Evolutionary conservation across 2,113 vertebrate species (phyloP).

Genomic region (Conger conger): DNA sequence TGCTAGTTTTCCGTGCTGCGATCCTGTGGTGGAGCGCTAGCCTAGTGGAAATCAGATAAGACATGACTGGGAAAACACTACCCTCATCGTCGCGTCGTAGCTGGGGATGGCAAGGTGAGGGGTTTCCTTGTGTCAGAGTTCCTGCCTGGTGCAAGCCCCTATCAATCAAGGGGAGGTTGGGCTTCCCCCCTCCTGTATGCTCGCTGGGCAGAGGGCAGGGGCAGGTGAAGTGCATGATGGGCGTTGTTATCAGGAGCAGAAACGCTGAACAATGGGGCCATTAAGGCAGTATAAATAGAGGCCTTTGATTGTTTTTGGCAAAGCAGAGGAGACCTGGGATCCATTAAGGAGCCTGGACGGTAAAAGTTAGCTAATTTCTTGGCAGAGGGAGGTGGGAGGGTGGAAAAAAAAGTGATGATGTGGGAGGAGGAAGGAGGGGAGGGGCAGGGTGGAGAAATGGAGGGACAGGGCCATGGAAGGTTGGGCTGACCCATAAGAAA

Average conservation of each 20-base stretch:
- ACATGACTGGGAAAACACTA: not conserved
- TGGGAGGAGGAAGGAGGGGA: not conserved
- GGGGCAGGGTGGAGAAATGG: not conserved
- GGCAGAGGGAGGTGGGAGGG: conserved; percentile 12
- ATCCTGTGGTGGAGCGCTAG: not conserved
- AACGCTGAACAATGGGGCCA: conserved; percentile 12
- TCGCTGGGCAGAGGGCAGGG: not conserved
- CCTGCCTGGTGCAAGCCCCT: not conserved
- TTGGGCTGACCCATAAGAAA: not conserved
- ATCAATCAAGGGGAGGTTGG: not conserved
- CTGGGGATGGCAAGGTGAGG: not conserved
- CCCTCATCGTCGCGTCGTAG: too few species aligned
- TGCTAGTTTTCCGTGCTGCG: not conserved
- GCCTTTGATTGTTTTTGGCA: conserved; percentile 22
- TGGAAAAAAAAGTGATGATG: conserved; percentile 17
- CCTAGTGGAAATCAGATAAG: not conserved
- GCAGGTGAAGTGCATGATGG: not conserved
- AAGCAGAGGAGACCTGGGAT: not conserved
- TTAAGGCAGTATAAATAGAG: conserved; percentile 12
- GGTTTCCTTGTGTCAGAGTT: not conserved
- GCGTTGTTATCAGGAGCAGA: conserved; percentile 17
- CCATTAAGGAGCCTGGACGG: conserved; percentile 17
- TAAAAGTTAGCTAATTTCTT: conserved; percentile 32
- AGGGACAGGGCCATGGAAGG: not conserved
- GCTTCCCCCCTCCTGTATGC: not conserved